A percentile compares a stretch with the other conserved stretches of the same genome.
These are phyloP conservation scores for Romanogobio albipinnatus DNA, from an alignment of 2,113 vertebrate species.

Conservation along the genomic window DNA sequence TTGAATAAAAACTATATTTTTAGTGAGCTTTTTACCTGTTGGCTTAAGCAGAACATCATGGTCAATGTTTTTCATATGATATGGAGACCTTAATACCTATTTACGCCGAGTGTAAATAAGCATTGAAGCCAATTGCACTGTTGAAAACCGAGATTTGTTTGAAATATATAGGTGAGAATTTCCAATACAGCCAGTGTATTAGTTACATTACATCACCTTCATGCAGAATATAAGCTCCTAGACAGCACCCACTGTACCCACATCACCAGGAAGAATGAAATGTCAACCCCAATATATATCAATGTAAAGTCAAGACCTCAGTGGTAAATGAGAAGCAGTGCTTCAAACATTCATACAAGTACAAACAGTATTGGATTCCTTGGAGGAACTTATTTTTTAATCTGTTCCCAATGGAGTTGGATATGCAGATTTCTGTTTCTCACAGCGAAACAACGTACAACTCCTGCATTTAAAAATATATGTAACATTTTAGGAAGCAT, in stretches of 20 bases:
- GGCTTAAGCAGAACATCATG: not conserved
- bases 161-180: not conserved
- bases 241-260: slow-evolving; percentile 36
- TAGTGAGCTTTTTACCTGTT: not conserved
- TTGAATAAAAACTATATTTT: not conserved
- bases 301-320: slow-evolving; percentile 33
- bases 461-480: not conserved
- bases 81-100: not conserved
- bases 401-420: not conserved
- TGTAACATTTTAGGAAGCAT: not conserved
- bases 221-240: slow-evolving; percentile 46
- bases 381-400: slow-evolving; percentile 19
- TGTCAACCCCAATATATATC: slow-evolving; percentile 60
- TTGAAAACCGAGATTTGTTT: not conserved
- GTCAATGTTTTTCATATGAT: not conserved
- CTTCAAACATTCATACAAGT: slow-evolving; percentile 41
- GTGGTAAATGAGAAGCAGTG: slow-evolving; percentile 35
- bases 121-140: not conserved
- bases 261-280: slow-evolving; percentile 55
- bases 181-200: not conserved
- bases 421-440: slow-evolving; percentile 17
- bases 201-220: not conserved
- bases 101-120: not conserved
- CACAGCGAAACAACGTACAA: not conserved
- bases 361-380: not conserved